These are phyloP conservation scores for Ptilonorhynchus violaceus DNA, from an alignment of 2,113 vertebrate species.

Conservation along the genomic window DNA sequence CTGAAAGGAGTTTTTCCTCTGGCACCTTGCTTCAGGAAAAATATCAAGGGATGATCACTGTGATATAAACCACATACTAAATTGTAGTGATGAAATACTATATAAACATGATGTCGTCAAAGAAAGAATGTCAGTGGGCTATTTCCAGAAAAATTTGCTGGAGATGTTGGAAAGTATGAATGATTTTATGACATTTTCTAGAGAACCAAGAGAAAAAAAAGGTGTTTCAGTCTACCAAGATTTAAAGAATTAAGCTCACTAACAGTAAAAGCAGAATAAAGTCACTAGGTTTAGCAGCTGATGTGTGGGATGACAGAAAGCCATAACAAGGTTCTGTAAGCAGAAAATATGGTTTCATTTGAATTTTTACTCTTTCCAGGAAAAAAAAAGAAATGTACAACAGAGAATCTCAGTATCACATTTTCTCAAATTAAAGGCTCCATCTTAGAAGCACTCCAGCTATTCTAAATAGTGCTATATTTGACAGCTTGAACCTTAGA, in stretches of 20 bases:
- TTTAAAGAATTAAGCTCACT: neutral
- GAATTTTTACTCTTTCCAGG: neutral
- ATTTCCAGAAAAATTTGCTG: neutral
- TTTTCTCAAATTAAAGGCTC: neutral
- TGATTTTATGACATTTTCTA: neutral
- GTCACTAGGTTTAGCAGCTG: neutral
- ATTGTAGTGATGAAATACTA: neutral
- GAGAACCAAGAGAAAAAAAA: neutral
- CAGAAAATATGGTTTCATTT: neutral
- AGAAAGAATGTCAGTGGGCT: neutral
- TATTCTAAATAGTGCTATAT: neutral
- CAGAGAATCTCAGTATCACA: neutral
- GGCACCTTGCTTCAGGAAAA: neutral
- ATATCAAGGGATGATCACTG: neutral
- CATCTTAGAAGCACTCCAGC: neutral
- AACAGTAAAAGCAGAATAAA: neutral
- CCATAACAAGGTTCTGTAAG: neutral
- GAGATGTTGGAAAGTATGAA: neutral
- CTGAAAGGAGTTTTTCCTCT: neutral
- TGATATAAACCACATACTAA: neutral
- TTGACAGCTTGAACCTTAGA: neutral
- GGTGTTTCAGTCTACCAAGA: neutral
- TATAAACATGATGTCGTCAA: neutral
- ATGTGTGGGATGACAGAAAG: neutral
- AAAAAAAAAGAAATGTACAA: neutral